phyloP scores from a whole-genome alignment of 2,888 invertebrate species.

The Ophion ventricosus region DNA sequence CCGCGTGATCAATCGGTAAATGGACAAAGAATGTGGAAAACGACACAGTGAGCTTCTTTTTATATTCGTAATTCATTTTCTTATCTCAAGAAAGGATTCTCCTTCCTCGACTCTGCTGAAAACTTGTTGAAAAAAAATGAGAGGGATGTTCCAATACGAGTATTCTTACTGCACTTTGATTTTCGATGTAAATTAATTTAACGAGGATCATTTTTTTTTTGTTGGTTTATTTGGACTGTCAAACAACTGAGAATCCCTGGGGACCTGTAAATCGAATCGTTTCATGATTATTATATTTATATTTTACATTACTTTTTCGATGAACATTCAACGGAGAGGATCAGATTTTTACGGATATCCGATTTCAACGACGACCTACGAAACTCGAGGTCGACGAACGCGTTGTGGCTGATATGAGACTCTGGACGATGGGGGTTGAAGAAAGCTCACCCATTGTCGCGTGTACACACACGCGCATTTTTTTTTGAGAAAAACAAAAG shows the following conservation, averaged over 20 bases:
- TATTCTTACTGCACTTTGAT: neutral
- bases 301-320: neutral
- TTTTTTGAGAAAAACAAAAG: neutral
- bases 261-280: neutral
- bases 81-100: neutral
- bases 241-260: neutral
- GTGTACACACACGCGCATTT: conserved; percentile 8
- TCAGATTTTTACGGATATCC: conserved; percentile 60
- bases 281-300: neutral
- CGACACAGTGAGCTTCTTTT: conserved; percentile 9
- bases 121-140: neutral
- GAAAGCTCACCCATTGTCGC: conserved; percentile 8
- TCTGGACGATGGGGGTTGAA: conserved; percentile 37
- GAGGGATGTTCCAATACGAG: neutral
- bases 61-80: neutral
- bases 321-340: neutral
- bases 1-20: conserved; percentile 74
- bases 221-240: neutral
- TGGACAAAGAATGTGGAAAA: conserved; percentile 64
- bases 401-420: conserved; percentile 19
- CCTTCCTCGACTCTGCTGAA: neutral
- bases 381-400: conserved; percentile 61
- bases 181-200: neutral
- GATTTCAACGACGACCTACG: conserved; percentile 49
- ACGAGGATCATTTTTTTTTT: neutral